Evolutionary conservation across 2,888 invertebrate genomes (phyloP).

Genomic region (Eupithecia centaureata): DNA sequence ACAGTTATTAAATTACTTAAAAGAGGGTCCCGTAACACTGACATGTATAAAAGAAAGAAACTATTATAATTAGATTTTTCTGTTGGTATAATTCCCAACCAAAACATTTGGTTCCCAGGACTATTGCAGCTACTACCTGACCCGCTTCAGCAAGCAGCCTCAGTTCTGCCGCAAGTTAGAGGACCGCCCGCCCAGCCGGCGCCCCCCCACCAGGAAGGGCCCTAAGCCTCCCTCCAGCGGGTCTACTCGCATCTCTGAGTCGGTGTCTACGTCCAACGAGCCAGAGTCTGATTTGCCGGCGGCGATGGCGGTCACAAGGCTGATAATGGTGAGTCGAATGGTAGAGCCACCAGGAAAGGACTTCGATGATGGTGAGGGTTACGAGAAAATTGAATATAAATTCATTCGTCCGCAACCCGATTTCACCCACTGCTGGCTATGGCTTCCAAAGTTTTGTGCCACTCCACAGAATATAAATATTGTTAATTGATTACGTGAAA

Average conservation of each 20-base stretch:
- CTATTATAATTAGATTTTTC: no score
- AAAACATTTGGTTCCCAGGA: conserved; percentile 76
- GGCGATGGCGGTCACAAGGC: conserved; percentile 65
- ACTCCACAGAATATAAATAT: no score
- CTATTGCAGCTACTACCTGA: conserved; percentile 93
- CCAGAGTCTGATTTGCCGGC: conserved; percentile 61
- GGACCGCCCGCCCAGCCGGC: conserved; percentile 49
- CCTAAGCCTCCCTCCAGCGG: conserved; percentile 44
- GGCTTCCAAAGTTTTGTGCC: no score
- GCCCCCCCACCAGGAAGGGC: conserved; percentile 61
- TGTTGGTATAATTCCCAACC: no score
- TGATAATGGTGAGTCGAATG: conserved; percentile 63
- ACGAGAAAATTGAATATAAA: no score
- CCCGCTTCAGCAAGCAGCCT: conserved; percentile 94
- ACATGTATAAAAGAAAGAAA: no score
- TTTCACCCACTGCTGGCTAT: no score
- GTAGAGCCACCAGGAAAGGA: no score
- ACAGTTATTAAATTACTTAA: no score
- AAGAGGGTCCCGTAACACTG: not conserved
- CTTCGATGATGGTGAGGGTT: no score
- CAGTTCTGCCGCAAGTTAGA: conserved; percentile 88
- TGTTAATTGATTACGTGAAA: not conserved
- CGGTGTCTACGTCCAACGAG: conserved; percentile 34
- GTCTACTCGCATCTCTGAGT: conserved; percentile 16
- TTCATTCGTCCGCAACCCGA: no score